A percentile compares a stretch with the other conserved stretches of the same genome.
Conservation (phyloP, 2,888 invertebrate species). For the Platycnemis pennipes region DNA sequence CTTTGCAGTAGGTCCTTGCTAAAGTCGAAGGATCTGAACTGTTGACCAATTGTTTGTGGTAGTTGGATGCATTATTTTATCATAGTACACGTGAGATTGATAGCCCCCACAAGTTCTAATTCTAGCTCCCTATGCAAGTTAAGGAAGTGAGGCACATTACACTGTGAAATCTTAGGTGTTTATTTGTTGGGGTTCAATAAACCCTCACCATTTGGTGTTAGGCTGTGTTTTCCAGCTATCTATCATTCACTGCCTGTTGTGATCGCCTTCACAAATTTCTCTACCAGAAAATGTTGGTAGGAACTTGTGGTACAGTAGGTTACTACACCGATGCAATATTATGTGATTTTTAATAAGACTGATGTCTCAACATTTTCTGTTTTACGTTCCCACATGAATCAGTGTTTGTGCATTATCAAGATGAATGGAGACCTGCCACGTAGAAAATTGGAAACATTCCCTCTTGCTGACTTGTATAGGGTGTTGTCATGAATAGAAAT, state of each 20-base stretch:
- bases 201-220: not conserved
- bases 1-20: not conserved
- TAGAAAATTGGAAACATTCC: constrained; percentile 47
- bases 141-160: not conserved
- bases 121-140: not conserved
- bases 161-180: not conserved
- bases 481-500: constrained; percentile 15
- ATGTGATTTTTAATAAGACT: constrained; percentile 66
- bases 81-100: not conserved
- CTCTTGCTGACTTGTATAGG: constrained; percentile 27
- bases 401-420: constrained; percentile 20
- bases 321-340: constrained; percentile 43
- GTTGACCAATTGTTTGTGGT: not conserved
- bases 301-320: not conserved
- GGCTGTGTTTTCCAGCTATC: constrained; percentile 5
- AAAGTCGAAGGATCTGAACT: not conserved
- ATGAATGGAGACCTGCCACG: constrained; percentile 22
- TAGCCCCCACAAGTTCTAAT: not conserved
- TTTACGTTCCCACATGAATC: not conserved
- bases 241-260: constrained; percentile 53
- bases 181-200: not conserved
- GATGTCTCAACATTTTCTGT: constrained; percentile 50
- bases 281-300: constrained; percentile 9
- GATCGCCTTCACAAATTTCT: constrained; percentile 30
- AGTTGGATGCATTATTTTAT: not conserved